These are phyloP conservation scores for Pteromalus puparum DNA, from an alignment of 1,140 invertebrate species.

Conservation along the genomic window DNA sequence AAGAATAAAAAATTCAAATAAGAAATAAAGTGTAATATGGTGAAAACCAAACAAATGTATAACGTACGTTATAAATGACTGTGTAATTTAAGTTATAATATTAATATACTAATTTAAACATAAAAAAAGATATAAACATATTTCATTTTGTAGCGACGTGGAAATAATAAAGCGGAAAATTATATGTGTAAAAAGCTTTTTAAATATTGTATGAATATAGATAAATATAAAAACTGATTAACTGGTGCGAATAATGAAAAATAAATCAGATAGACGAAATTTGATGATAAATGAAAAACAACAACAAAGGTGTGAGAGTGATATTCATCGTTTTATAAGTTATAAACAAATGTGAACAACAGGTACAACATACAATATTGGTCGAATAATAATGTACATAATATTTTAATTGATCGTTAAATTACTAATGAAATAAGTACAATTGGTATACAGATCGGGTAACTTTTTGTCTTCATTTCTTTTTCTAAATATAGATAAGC, in stretches of 20 bases:
- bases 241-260: neutral
- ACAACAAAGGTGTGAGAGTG: constrained; percentile 7
- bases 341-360: constrained; percentile 70
- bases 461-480: neutral
- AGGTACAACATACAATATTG: constrained; percentile 64
- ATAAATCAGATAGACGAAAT: neutral
- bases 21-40: too few species aligned
- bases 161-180: too few species aligned
- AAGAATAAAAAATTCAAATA: too few species aligned
- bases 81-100: too few species aligned
- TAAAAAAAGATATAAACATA: too few species aligned
- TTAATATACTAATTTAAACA: too few species aligned
- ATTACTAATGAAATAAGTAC: constrained; percentile 59
- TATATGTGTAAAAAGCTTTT: neutral
- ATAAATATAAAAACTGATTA: neutral
- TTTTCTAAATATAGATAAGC: too few species aligned
- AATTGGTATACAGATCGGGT: constrained; percentile 50
- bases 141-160: too few species aligned
- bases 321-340: constrained; percentile 49
- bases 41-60: too few species aligned
- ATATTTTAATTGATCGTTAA: constrained; percentile 39
- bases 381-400: constrained; percentile 59
- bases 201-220: neutral
- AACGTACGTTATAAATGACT: too few species aligned
- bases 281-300: neutral